Evolutionary conservation across 2,797 vertebrate species (phyloP), one percentile per base, ranked within the genome.

Genomic region (Typhlichthys eigenmanni): DNA sequence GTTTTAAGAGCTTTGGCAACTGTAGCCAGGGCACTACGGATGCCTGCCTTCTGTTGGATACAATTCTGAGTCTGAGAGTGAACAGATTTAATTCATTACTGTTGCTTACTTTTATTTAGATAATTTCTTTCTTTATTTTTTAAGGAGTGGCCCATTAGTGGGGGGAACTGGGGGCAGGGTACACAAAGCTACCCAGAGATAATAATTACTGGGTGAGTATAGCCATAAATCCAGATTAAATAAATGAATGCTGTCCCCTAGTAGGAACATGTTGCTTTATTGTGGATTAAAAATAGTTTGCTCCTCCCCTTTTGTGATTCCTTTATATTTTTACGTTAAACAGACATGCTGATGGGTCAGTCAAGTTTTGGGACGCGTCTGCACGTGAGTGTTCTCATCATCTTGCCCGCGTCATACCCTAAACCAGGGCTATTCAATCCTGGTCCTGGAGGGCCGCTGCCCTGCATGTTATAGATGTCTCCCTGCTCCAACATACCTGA

Each of bases 331-430:
- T 71, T 55, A 68, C 86, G 83, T 24, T 59, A 81, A 66, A 69
- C 81, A 99, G 98, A 79, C 98, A 99, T 84, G 98, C 98, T 71
- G 98, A 99, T 85, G 98, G 98, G 49, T 96, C 97, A 3, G 85
- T 99, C 79, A 99, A 99, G 77, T 99, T 99, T 82, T 99, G 98
- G 98, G 98, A 99, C 77, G 96, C 97, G 3, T 99, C 98, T 88
- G 95, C 95, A 86, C 90, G 98, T 99, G 86, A 95, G 97, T 96
- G 8, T 52, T 56, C 47, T 71, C 32, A 51, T 52, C 53, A 61
- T 52, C 13, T 68, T 63, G 10, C n/a, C 45, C 2, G 8, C 4
- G 2, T 43, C 9, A 9, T 43, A 43, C 38, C 8, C 38, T 43
- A 10, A 43, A 2, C 38, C 38, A 4, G 24, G 24, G 24, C 24